Evolutionary conservation across 2,113 vertebrate genomes (phyloP).

Genomic region (Muscicapa adusta): DNA sequence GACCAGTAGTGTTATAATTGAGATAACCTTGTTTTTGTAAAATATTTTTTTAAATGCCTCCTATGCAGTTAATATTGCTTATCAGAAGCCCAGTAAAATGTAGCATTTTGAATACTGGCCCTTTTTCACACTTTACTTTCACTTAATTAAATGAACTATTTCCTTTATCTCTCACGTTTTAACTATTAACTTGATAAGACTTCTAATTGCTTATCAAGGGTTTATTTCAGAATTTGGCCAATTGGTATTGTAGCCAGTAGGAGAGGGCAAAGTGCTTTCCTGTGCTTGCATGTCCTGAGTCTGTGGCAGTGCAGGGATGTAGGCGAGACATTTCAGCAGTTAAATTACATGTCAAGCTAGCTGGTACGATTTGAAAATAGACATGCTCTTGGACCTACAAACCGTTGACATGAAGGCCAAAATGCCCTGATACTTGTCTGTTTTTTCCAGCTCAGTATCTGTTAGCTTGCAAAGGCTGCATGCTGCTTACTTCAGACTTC

Average conservation of each 20-base stretch:
- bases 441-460: background rate
- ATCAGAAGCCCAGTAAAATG: background rate
- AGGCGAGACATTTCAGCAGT: fast-evolving
- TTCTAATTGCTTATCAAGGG: background rate
- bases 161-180: background rate
- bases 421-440: background rate
- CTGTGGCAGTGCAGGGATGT: fast-evolving
- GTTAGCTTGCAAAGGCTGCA: background rate
- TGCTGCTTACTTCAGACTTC: background rate
- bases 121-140: background rate
- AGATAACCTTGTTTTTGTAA: background rate
- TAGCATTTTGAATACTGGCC: background rate
- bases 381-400: background rate
- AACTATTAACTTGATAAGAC: background rate
- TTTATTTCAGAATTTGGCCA: background rate
- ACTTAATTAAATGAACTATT: background rate
- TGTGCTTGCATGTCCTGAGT: fast-evolving
- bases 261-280: background rate
- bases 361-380: background rate
- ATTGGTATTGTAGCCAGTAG: background rate
- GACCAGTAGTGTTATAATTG: background rate
- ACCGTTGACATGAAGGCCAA: background rate
- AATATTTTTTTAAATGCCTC: background rate
- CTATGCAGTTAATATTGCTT: background rate
- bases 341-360: background rate